These are phyloP conservation scores for Protosalanx chinensis DNA, from an alignment of 2,797 vertebrate genomes.

Conservation along the genomic window DNA sequence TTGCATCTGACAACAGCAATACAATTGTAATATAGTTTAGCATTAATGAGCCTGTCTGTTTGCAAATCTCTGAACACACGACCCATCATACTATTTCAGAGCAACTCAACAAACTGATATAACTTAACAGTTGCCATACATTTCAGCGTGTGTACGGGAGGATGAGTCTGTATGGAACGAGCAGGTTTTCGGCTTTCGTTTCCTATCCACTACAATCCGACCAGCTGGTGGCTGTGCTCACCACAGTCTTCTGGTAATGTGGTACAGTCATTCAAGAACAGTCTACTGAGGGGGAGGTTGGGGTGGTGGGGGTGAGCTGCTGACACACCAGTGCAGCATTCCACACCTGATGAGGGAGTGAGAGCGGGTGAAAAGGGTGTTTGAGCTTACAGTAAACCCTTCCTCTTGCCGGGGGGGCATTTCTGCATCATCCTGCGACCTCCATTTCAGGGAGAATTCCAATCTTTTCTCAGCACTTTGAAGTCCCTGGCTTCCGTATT, in stretches of 20 bases:
- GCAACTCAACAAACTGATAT: no score
- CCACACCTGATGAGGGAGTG: neutral
- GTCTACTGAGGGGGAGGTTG: neutral
- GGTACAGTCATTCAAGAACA: conserved; percentile 4
- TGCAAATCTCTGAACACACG: no score
- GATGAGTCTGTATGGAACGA: neutral
- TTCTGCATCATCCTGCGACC: conserved; percentile 28
- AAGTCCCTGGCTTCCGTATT: conserved; percentile 24
- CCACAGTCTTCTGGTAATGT: conserved; percentile 9
- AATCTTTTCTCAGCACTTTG: conserved; percentile 14
- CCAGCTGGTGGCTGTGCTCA: neutral
- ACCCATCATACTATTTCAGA: no score
- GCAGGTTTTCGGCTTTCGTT: neutral
- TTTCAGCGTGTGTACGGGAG: neutral
- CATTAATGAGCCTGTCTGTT: neutral
- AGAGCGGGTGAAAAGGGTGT: neutral
- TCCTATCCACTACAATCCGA: neutral
- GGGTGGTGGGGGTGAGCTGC: conserved; percentile 8
- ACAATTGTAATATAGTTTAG: neutral
- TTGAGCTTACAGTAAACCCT: conserved; percentile 2
- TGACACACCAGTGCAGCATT: conserved; percentile 26
- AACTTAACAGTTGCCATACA: neutral
- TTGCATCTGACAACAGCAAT: no score
- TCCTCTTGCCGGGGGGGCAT: conserved; percentile 17
- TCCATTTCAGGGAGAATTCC: conserved; percentile 41